Evolutionary conservation across 2,888 invertebrate species (phyloP).

Genomic region (Tinea trinotella): DNA sequence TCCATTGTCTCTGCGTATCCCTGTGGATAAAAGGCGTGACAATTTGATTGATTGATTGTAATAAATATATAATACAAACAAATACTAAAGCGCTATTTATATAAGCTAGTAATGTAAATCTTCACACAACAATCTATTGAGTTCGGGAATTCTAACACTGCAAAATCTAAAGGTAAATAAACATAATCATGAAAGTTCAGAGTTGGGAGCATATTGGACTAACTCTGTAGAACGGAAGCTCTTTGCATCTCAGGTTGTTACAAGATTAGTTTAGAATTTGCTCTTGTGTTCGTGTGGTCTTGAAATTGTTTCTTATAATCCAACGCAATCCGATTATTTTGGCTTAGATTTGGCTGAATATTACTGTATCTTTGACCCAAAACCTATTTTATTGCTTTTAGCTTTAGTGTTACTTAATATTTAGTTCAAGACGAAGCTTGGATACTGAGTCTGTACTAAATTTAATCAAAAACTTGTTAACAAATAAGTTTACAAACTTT

Average conservation of each 20-base stretch:
- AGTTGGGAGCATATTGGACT: neutral
- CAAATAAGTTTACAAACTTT: neutral
- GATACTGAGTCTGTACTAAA: too few relatives aligned
- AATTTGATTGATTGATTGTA: too few relatives aligned
- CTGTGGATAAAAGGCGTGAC: too few relatives aligned
- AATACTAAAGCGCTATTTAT: too few relatives aligned
- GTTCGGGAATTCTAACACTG: neutral
- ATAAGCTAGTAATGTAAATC: too few relatives aligned
- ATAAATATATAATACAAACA: too few relatives aligned
- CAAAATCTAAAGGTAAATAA: neutral
- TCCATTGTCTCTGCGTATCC: too few relatives aligned
- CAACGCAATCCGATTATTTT: neutral
- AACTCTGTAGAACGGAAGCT: neutral
- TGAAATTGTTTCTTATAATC: neutral
- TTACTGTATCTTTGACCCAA: too few relatives aligned
- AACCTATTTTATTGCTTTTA: too few relatives aligned
- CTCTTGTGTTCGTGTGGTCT: neutral
- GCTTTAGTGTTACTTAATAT: too few relatives aligned
- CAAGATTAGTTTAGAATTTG: slow-evolving; percentile 17
- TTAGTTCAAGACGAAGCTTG: too few relatives aligned
- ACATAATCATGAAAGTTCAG: slow-evolving; percentile 3
- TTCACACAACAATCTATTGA: neutral
- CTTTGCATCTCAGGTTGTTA: slow-evolving; percentile 12
- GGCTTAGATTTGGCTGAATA: too few relatives aligned
- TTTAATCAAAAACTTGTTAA: neutral